These are phyloP conservation scores for Diploscapter pachys DNA, from an alignment of 1,140 invertebrate genomes.

Conservation along the genomic window DNA sequence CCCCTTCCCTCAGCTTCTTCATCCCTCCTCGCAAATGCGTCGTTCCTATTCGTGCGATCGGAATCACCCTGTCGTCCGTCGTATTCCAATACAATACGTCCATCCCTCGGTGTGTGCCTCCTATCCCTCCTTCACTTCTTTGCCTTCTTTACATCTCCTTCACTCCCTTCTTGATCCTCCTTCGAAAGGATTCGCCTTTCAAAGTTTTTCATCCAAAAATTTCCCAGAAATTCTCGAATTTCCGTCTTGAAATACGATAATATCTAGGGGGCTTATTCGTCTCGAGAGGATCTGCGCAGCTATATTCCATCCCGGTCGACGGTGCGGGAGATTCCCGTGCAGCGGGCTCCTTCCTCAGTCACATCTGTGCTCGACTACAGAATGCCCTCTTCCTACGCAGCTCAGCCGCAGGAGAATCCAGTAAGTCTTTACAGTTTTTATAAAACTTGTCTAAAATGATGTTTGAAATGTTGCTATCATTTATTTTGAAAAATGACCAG, in stretches of 20 bases:
- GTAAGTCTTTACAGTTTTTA: no score
- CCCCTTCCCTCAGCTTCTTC: no score
- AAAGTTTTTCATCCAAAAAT: neutral
- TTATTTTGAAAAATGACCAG: no score
- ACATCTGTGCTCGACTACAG: slow-evolving; percentile 27
- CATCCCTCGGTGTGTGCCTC: neutral
- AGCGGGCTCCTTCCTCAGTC: slow-evolving; percentile 39
- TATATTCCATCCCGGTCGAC: slow-evolving; percentile 45
- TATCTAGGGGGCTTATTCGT: slow-evolving; percentile 34
- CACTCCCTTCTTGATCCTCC: neutral
- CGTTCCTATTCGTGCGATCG: no score
- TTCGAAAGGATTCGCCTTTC: neutral
- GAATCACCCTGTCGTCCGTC: no score
- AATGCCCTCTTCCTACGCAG: slow-evolving; percentile 21
- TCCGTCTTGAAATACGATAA: neutral
- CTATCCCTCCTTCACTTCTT: neutral
- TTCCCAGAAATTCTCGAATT: neutral
- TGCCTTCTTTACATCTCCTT: neutral
- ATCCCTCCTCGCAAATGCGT: no score
- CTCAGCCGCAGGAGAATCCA: no score
- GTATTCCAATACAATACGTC: neutral
- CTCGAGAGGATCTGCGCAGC: slow-evolving; percentile 43
- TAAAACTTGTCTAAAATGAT: no score
- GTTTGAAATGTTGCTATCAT: no score
- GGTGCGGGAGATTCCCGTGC: slow-evolving; percentile 53